Evolutionary conservation across 2,113 vertebrate genomes (phyloP).

Genomic region (Rousettus leschenaultii): DNA sequence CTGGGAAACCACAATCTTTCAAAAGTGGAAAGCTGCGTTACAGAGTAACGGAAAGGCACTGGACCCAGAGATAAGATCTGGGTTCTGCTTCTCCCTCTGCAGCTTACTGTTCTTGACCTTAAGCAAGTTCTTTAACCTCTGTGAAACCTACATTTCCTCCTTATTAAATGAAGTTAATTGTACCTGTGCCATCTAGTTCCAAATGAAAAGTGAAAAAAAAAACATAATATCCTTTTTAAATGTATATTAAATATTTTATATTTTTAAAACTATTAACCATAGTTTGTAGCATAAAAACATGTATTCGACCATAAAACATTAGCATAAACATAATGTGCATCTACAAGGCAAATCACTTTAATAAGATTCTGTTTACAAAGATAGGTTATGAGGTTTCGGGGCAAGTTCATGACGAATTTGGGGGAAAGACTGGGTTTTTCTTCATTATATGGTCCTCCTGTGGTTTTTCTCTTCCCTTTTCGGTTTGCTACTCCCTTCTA

Average conservation of each 20-base stretch:
- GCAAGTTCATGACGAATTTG: background rate
- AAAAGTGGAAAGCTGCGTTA: constrained; percentile 25
- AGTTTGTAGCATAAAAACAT: background rate
- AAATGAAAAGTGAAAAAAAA: background rate
- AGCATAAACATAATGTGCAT: background rate
- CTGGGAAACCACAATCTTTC: constrained; percentile 52
- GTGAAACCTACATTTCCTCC: background rate
- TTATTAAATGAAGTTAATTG: background rate
- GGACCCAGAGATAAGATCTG: background rate
- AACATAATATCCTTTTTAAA: background rate
- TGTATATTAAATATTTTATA: background rate
- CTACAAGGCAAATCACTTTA: background rate
- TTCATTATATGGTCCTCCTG: background rate
- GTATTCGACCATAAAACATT: background rate
- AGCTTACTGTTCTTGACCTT: background rate
- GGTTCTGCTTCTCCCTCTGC: background rate
- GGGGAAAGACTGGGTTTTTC: background rate
- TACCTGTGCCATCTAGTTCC: background rate
- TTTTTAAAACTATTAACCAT: background rate
- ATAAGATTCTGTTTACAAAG: background rate
- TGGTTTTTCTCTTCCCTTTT: background rate
- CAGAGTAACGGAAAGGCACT: constrained; percentile 7
- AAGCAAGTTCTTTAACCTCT: background rate
- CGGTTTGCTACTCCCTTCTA: background rate
- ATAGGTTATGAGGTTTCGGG: background rate